These are phyloP conservation scores for Dyspetes luteomarginatus DNA, from an alignment of 2,888 invertebrate species.

Conservation along the genomic window DNA sequence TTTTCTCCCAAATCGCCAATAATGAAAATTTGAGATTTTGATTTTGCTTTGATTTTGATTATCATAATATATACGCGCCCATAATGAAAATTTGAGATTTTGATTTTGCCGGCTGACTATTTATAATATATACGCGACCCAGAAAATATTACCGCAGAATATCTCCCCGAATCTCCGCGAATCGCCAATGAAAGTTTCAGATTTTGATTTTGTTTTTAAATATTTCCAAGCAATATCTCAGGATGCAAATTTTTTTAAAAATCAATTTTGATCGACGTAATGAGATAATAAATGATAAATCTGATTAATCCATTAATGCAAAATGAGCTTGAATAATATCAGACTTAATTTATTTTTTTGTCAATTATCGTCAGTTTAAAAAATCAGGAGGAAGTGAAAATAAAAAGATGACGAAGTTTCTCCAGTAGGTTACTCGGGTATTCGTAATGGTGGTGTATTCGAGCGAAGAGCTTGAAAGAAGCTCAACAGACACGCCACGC, in stretches of 20 bases:
- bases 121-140: neutral
- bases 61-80: no score
- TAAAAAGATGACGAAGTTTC: constrained; percentile 16
- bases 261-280: neutral
- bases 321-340: no score
- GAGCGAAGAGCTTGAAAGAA: constrained; percentile 51
- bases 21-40: no score
- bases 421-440: constrained; percentile 64
- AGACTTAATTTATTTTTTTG: no score
- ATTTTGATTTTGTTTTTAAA: no score
- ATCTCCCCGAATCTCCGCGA: neutral
- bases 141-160: neutral
- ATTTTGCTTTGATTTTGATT: no score
- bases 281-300: neutral
- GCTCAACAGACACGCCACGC: constrained; percentile 55
- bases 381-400: neutral
- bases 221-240: no score
- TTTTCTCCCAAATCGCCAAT: no score
- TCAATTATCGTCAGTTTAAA: no score
- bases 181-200: no score
- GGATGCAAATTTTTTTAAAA: no score
- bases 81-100: no score
- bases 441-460: constrained; percentile 48
- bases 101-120: neutral
- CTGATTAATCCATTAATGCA: neutral